Percentiles rank a stretch among this genome's conserved stretches.
These are phyloP conservation scores for Vesta saturnalis DNA, from an alignment of 2,888 invertebrate species.

Conservation along the genomic window DNA sequence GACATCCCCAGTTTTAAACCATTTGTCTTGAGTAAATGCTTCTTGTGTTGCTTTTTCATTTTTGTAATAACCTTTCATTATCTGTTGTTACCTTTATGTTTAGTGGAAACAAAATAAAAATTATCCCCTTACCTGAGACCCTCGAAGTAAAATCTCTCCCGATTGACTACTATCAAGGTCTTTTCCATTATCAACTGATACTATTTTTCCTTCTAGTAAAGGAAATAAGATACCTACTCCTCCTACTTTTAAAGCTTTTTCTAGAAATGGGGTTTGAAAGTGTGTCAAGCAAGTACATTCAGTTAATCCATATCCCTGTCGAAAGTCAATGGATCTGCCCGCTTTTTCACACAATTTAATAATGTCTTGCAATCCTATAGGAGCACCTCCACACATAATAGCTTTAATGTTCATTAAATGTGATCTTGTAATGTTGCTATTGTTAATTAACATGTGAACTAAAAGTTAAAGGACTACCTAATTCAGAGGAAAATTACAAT, in stretches of 20 bases:
- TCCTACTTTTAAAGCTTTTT: constrained; percentile 29
- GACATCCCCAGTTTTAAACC: too few relatives aligned
- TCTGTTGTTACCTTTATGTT: constrained; percentile 62
- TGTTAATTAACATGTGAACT: constrained; percentile 47
- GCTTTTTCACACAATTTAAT: constrained; percentile 51
- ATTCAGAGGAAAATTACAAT: too few relatives aligned
- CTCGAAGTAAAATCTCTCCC: constrained; percentile 80
- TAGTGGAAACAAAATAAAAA: too few relatives aligned
- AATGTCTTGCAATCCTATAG: constrained; percentile 55
- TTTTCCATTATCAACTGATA: constrained; percentile 63
- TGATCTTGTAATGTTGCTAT: constrained; percentile 59
- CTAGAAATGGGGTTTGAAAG: constrained; percentile 21
- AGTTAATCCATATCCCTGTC: constrained; percentile 70
- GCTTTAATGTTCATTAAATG: constrained; percentile 58
- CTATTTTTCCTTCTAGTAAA: constrained; percentile 72
- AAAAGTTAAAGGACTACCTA: too few relatives aligned
- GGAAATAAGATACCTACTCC: constrained; percentile 63
- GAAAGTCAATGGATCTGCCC: constrained; percentile 43
- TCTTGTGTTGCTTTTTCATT: constrained; percentile 77
- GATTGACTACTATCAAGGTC: constrained; percentile 56
- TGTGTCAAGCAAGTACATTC: constrained; percentile 66
- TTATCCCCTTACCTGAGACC: constrained; percentile 84
- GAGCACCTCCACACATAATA: constrained; percentile 66
- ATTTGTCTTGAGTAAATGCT: constrained; percentile 72
- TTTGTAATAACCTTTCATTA: constrained; percentile 83